phyloP scores from a whole-genome alignment of 2,888 invertebrate species.

The Stenolophus ochropezus region DNA sequence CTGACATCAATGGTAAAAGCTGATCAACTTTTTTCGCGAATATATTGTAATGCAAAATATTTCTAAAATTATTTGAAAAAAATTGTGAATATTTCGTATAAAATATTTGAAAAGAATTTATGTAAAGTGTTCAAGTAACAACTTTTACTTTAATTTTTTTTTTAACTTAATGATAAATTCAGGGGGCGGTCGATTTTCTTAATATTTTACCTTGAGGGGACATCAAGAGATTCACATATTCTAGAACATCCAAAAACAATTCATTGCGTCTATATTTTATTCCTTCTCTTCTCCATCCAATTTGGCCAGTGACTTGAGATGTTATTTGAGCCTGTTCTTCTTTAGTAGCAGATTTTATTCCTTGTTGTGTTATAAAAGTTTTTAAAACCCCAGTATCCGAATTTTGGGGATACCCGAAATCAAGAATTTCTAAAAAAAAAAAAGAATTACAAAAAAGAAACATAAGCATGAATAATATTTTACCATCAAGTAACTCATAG shows the following conservation, averaged over 20 bases:
- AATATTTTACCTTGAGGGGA: constrained; percentile 91
- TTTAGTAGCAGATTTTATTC: constrained; percentile 98
- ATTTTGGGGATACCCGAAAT: constrained; percentile 99
- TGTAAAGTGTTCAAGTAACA: too few relatives aligned
- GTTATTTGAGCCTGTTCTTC: constrained; percentile 99
- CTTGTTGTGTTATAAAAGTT: constrained; percentile 99
- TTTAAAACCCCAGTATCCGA: constrained; percentile 99
- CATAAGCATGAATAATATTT: constrained; percentile 66
- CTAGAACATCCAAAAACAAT: constrained; percentile 97
- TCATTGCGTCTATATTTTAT: constrained; percentile 99
- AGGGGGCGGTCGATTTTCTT: too few relatives aligned
- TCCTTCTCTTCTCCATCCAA: constrained; percentile 99
- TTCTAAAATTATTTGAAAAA: too few relatives aligned
- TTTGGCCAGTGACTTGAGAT: constrained; percentile 96
- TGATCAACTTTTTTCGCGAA: too few relatives aligned
- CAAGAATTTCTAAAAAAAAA: constrained; percentile 88
- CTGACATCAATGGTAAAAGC: too few relatives aligned
- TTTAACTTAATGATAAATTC: too few relatives aligned
- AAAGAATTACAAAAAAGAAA: neutral
- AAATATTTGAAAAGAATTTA: too few relatives aligned
- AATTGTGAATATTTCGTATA: too few relatives aligned
- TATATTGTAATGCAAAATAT: too few relatives aligned
- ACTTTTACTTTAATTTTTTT: too few relatives aligned
- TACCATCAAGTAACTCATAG: constrained; percentile 98
- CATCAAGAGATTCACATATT: constrained; percentile 99